phyloP scores from a whole-genome alignment of 2,888 invertebrate genomes.

The Apoderus coryli region DNA sequence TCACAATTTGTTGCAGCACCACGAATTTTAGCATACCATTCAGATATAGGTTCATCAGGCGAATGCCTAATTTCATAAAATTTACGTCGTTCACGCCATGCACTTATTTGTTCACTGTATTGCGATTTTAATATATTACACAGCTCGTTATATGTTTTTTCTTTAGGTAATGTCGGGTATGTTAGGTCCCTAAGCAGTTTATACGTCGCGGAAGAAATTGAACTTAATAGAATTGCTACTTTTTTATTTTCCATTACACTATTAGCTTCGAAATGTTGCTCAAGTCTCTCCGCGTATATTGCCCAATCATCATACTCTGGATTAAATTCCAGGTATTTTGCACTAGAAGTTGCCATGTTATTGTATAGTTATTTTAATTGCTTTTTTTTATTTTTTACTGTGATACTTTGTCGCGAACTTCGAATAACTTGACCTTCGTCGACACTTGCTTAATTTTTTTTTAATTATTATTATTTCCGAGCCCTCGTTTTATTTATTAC shows the following conservation, averaged over 20 bases:
- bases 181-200: constrained; percentile 7
- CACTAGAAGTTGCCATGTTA: too few relatives aligned
- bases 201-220: background rate
- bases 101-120: background rate
- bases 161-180: background rate
- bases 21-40: constrained; percentile 7
- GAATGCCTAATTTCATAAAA: constrained; percentile 3
- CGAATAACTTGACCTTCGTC: too few relatives aligned
- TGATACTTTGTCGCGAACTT: too few relatives aligned
- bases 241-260: background rate
- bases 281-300: constrained; percentile 5
- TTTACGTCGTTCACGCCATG: constrained; percentile 3
- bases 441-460: too few relatives aligned
- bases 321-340: too few relatives aligned
- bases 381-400: too few relatives aligned
- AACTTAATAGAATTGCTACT: constrained; percentile 6
- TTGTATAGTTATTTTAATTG: too few relatives aligned
- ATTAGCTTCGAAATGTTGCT: constrained; percentile 6
- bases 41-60: background rate
- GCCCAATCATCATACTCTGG: too few relatives aligned
- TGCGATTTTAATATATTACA: background rate
- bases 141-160: constrained; percentile 3
- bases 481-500: too few relatives aligned
- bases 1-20: constrained; percentile 6
- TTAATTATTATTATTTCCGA: too few relatives aligned